Conservation (phyloP, 2,888 invertebrate species). For the Sceliomorpha sp. region DNA sequence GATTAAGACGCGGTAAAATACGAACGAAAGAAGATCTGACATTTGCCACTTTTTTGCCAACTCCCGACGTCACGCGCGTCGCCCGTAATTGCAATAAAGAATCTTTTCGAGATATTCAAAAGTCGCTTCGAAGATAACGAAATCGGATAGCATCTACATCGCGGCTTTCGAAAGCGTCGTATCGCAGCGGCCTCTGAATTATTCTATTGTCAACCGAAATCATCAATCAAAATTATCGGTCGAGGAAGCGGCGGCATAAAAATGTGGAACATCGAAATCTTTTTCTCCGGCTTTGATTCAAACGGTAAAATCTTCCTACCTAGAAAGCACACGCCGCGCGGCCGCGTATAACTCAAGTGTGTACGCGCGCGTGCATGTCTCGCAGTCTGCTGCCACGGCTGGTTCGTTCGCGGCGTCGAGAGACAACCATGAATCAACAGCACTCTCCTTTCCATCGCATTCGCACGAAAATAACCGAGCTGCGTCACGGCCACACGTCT, state of each 20-base stretch:
- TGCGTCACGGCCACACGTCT: constrained; percentile 33
- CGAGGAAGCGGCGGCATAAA: constrained; percentile 43
- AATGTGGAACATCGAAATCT: constrained; percentile 54
- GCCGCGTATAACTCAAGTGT: constrained; percentile 45
- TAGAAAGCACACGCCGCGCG: constrained; percentile 38
- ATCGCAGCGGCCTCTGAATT: constrained; percentile 44
- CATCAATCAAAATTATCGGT: constrained; percentile 55
- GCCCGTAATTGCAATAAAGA: too few species aligned
- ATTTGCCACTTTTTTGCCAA: too few species aligned
- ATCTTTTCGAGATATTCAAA: too few species aligned
- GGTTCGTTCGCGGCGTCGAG: constrained; percentile 33
- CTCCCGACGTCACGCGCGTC: too few species aligned
- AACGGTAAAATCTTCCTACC: constrained; percentile 55
- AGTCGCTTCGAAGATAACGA: too few species aligned
- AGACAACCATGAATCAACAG: constrained; percentile 59
- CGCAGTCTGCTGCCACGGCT: constrained; percentile 25
- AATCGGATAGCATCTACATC: too few species aligned
- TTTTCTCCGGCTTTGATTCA: constrained; percentile 52
- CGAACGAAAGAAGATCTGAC: too few species aligned
- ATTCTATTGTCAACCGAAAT: constrained; percentile 55
- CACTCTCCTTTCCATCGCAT: constrained; percentile 49
- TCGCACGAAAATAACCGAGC: constrained; percentile 40
- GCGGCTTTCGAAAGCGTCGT: constrained; percentile 42
- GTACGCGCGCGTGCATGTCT: constrained; percentile 40
- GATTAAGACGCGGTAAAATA: too few species aligned